Base-by-base conservation (phyloP, 2,888 invertebrate species). In the Acanthosepion esculentum region DNA sequence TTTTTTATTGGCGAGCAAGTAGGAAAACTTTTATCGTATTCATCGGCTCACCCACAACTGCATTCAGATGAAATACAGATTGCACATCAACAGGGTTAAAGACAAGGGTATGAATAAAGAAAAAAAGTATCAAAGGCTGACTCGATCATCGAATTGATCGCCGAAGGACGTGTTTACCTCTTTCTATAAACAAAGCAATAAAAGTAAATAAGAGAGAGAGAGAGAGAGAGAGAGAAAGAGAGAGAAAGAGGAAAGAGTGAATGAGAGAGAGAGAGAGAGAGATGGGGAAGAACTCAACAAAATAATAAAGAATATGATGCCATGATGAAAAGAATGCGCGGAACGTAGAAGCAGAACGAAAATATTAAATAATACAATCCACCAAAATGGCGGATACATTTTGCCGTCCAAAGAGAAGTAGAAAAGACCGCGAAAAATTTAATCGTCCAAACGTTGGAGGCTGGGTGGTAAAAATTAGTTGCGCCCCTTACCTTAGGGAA, bases 211-310 rank as follows among this genome's bases (percentile, higher is more conserved):
- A 23, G 23, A 1, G 6, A 59, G 23, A 23, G 23, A 59, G 23
- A 59, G 23, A 59, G 23, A 59, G 23, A 59, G 18, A 12, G 6
- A 59, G 7, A 59, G 23, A 59, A 23, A 5, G 23, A 59, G 23
- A 20, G 5, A n/a, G n/a, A n/a, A n/a, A n/a, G n/a, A n/a, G n/a
- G n/a, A n/a, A n/a, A n/a, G n/a, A n/a, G n/a, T n/a, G n/a, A n/a
- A n/a, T n/a, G 2, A 23, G 6, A 23, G 23, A 59, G 0, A 23
- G 23, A 6, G 4, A 3, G 5, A 41, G 0, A 59, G 0, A 23
- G 5, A 59, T 0, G 0, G 26, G 26, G 0, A 59, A 23, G 23
- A 23, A 23, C 23, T 20, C 20, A 59, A 59, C 15, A 15, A 15
- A 55, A 55, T 41, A 41, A 41, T 41, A 41, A 2, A 41, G 41